Evolutionary conservation across 2,113 vertebrate genomes (phyloP).

Genomic region (Siphamia tubifer): DNA sequence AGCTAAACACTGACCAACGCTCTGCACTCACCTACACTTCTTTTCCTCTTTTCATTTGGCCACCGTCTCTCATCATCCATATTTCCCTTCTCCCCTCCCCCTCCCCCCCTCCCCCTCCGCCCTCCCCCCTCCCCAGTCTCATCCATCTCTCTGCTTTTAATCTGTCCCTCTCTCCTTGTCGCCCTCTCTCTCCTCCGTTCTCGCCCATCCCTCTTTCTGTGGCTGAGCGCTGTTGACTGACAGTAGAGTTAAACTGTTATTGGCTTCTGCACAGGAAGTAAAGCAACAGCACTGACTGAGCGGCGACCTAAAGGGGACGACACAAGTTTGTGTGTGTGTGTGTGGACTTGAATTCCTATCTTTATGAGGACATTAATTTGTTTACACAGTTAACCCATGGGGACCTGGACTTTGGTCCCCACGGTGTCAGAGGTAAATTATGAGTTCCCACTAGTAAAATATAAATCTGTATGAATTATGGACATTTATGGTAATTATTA

Average conservation of each 20-base stretch:
- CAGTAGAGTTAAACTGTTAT: slow-evolving; percentile 56
- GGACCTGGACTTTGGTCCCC: too few relatives aligned
- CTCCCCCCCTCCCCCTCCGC: background rate
- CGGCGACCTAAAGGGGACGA: slow-evolving; percentile 9
- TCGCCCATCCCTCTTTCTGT: slow-evolving; percentile 20
- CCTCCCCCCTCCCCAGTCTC: slow-evolving; percentile 16
- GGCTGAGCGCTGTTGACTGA: slow-evolving; percentile 47
- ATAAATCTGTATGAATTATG: too few relatives aligned
- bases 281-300: slow-evolving; percentile 7
- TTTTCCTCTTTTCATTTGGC: background rate
- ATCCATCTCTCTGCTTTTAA: slow-evolving; percentile 59
- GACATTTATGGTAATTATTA: too few relatives aligned
- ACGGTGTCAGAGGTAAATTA: too few relatives aligned
- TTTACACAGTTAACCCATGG: too few relatives aligned
- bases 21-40: background rate
- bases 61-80: background rate
- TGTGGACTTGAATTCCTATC: too few relatives aligned
- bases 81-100: background rate
- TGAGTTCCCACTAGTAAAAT: too few relatives aligned
- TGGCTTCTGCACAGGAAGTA: slow-evolving; percentile 44
- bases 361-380: too few relatives aligned
- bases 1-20: slow-evolving; percentile 15
- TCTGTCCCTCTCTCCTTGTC: slow-evolving; percentile 18
- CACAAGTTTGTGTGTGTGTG: slow-evolving; percentile 4
- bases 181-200: background rate